Evolutionary conservation across 2,888 invertebrate genomes (phyloP), one percentile per base, ranked within the genome.

Genomic region (Barypeithes pellucidus): DNA sequence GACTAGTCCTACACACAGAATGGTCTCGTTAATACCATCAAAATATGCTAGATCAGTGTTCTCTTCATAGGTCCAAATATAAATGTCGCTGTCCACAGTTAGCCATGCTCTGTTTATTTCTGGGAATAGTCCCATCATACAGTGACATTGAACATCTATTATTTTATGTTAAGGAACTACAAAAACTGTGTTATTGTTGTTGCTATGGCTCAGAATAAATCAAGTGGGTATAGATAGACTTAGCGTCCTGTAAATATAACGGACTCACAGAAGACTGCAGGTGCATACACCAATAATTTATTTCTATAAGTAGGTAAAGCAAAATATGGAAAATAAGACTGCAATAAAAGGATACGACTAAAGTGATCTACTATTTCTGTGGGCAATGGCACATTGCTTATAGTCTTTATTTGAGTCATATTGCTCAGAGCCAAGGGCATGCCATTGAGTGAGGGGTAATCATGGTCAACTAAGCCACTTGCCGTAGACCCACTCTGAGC

Each of bases 1-100:
- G 0, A 97, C 93, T 73, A 99, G 87, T 1, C 96, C 97, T 67
- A 98, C 97, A 84, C 95, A 94, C 57, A 98, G 90, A 81, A 99
- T 98, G 0, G 97, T 94, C 85, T 98, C 97, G 79, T 93, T 95
- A 0, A 99, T 89, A 0, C 97, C 97, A 89, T 99, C 98, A 87
- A 95, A 99, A 86, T 96, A 99, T 0, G 98, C 97, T 24, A 99
- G 92, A 88, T 99, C 99, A 75, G 93, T 91, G 61, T 96, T 95
- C 86, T 96, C 94, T 86, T 98, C 97, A 87, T 97, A 99, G 24
- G 97, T 95, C 99, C 99, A 99, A 41, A 98, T 91, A 88, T 97
- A 99, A 79, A 99, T 94, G 87, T 98, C 97, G 81, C 96, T 97
- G 84, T 99, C 99, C 79, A 99, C 96, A 4, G 97, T 96, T 67